Conservation (phyloP, 1,140 invertebrate species). For the Aethina tumida region DNA sequence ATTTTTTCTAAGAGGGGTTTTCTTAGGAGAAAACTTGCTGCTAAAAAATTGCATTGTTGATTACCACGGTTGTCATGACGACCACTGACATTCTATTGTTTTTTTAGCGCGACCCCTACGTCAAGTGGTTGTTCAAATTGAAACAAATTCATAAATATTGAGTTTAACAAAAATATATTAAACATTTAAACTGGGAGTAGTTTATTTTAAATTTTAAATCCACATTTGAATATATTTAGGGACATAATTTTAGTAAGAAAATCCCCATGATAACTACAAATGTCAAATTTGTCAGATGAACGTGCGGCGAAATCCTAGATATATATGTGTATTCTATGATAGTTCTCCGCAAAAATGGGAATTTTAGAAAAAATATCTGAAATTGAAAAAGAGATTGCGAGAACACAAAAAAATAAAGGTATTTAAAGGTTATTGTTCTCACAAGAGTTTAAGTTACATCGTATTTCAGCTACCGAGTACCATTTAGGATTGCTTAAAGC, state of each 20-base stretch:
- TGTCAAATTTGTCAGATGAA: no score
- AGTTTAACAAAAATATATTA: no score
- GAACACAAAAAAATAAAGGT: conserved; percentile 99
- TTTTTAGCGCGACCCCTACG: no score
- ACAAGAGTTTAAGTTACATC: conserved; percentile 1
- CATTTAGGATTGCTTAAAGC: conserved; percentile 97
- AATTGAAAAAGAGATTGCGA: conserved; percentile 94
- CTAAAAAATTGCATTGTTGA: conserved; percentile 48
- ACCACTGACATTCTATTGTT: neutral
- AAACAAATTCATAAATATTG: no score
- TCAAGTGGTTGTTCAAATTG: no score
- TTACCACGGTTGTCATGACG: conserved; percentile 2
- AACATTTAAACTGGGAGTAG: no score
- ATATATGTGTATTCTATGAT: no score
- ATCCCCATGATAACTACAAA: no score
- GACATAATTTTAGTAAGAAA: no score
- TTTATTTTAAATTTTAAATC: no score
- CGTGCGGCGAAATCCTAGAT: no score
- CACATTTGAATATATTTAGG: no score
- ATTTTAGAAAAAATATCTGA: conserved; percentile 97
- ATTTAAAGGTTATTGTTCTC: conserved; percentile 17
- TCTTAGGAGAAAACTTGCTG: conserved; percentile 52
- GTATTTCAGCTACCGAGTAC: conserved; percentile 88
- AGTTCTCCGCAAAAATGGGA: conserved; percentile 85
- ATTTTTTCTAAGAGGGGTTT: conserved; percentile 44